Evolutionary conservation across 2,888 invertebrate species (phyloP).

Genomic region (Himalopsyche tibetana): DNA sequence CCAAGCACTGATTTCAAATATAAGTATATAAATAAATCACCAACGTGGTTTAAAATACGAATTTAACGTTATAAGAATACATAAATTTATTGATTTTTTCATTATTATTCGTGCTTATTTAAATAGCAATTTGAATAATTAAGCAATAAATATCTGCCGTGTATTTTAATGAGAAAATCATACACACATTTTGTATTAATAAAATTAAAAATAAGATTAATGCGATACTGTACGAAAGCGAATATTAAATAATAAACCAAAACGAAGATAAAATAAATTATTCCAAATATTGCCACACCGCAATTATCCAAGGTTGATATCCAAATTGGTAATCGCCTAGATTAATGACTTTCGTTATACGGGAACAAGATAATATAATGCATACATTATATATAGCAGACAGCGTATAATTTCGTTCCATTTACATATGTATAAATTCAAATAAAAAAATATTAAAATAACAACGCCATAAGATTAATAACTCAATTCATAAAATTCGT

Average conservation of each 20-base stretch:
- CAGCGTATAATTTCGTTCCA: no score
- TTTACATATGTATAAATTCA: constrained; percentile 1
- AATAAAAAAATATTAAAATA: constrained; percentile 6
- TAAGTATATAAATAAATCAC: no score
- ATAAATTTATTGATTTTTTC: background rate
- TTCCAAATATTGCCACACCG: background rate
- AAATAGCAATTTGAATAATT: constrained; percentile 37
- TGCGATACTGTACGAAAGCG: background rate
- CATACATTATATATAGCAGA: background rate
- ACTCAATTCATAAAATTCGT: constrained; percentile 26
- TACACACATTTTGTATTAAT: constrained; percentile 14
- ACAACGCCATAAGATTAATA: constrained; percentile 11
- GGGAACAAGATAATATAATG: background rate
- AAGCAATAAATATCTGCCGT: constrained; percentile 25
- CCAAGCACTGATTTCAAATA: no score
- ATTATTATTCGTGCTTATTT: background rate
- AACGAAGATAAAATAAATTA: background rate
- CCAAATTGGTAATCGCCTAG: constrained; percentile 38
- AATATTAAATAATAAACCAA: background rate
- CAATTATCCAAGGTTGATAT: constrained; percentile 1
- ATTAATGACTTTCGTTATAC: constrained; percentile 28
- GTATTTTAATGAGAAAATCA: constrained; percentile 38
- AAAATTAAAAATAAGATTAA: constrained; percentile 24
- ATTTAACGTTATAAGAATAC: background rate
- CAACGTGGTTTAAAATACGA: no score